Evolutionary conservation across 2,888 invertebrate species (phyloP), one percentile per base, ranked within the genome.

Genomic region (Eutolmus rufibarbis): DNA sequence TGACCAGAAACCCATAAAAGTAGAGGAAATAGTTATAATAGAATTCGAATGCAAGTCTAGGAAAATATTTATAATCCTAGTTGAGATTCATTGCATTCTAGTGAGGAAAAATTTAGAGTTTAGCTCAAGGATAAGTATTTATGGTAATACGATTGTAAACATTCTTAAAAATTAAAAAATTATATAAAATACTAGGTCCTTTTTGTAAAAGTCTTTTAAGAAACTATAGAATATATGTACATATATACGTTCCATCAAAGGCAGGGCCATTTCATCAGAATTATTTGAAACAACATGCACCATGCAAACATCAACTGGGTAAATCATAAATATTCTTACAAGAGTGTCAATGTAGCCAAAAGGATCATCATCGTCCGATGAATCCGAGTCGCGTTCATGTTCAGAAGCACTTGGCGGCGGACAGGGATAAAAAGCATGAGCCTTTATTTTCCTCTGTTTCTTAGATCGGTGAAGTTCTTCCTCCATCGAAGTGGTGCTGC

Each of bases 341-440:
- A 92, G 90, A 76, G 92, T 92, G 84, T 92, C 92, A 89, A 92
- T 91, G 89, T 92, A 92, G 89, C 91, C 92, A 88, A 92, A 91
- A 19, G 92, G 91, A 91, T 92, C 92, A 89, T 92, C 92, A 57
- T 90, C 89, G 66, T 92, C 92, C 87, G 90, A 91, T 66, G 91
- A 91, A 88, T 92, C 91, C 12, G 92, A 91, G 87, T 92, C 92
- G 4, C 90, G 90, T 28, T 91, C 91, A 46, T 88, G 90, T 74
- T 92, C 92, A 0, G 89, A 89, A 66, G 91, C 90, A 16, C 87
- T 89, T 40, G 92, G 91, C 56, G 92, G 92, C 87, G 92, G 92
- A 86, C 92, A 92, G 23, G 92, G 92, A 90, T 92, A 92, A 89
- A 92, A 92, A 9, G 92, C 91, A 89, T 92, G 92, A 16, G 92